Conservation (phyloP, 2,113 vertebrate genomes). For the Acrocephalus kingi region DNA sequence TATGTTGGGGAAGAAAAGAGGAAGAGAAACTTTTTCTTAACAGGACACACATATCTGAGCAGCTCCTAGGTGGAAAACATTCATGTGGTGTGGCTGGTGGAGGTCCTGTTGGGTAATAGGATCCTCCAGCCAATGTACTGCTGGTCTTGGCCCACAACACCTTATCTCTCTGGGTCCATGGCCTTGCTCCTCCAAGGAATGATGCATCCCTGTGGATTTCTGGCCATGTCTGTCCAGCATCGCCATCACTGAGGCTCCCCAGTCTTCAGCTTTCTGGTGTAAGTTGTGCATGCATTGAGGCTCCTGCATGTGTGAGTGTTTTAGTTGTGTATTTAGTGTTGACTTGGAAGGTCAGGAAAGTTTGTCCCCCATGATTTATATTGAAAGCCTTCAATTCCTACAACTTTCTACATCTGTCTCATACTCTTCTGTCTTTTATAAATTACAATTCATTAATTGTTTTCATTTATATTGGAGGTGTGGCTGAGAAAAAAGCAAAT, state of each 20-base stretch:
- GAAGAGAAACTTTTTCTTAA: not conserved
- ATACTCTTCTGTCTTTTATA: not conserved
- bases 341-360: not conserved
- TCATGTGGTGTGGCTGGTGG: not conserved
- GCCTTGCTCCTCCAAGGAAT: not conserved
- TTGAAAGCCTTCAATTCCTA: not conserved
- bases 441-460: not conserved
- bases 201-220: not conserved
- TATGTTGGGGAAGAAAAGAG: not conserved
- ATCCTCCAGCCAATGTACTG: not conserved
- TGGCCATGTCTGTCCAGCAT: not conserved
- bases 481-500: not conserved
- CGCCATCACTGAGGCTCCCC: not conserved
- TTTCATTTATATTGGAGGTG: not conserved
- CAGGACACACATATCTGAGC: not conserved
- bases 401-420: not conserved
- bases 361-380: not conserved
- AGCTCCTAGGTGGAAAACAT: fast-evolving
- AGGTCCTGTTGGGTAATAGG: not conserved
- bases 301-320: not conserved
- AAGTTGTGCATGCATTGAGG: not conserved
- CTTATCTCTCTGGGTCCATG: not conserved
- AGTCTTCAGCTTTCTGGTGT: not conserved
- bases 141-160: not conserved
- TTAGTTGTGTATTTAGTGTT: not conserved